Conservation (phyloP, 2,113 vertebrate species). For the Myrmecobius fasciatus region DNA sequence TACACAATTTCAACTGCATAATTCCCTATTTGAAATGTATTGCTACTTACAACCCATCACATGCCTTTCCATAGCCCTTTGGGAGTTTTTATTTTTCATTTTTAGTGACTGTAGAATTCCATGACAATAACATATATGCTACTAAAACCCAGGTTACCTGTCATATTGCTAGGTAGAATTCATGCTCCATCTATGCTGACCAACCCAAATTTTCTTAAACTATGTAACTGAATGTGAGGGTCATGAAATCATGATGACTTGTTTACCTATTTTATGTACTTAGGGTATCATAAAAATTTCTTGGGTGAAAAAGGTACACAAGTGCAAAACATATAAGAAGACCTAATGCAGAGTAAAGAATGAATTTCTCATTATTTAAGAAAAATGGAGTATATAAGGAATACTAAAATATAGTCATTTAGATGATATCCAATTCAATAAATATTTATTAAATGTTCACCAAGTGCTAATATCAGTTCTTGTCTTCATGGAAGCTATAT, state of each 20-base stretch:
- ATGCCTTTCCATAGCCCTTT: background rate
- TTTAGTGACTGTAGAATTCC: constrained; percentile 1
- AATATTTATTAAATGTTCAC: background rate
- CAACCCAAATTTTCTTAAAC: background rate
- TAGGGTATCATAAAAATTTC: too few species aligned
- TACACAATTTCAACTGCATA: background rate
- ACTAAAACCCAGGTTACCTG: background rate
- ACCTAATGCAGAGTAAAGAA: background rate
- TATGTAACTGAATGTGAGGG: too few species aligned
- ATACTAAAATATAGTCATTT: background rate
- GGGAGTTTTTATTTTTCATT: background rate
- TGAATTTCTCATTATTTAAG: background rate
- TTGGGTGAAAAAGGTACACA: too few species aligned
- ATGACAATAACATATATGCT: background rate
- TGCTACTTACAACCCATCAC: background rate
- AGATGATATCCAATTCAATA: background rate
- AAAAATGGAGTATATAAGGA: background rate
- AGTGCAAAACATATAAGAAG: too few species aligned
- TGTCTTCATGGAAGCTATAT: background rate
- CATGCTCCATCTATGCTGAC: background rate
- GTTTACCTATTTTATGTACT: too few species aligned
- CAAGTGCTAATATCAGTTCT: background rate
- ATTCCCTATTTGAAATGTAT: background rate
- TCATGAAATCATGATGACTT: too few species aligned
- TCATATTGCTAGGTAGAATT: background rate